These are phyloP conservation scores for Macropis europaea DNA, from an alignment of 2,888 invertebrate species.

Conservation along the genomic window DNA sequence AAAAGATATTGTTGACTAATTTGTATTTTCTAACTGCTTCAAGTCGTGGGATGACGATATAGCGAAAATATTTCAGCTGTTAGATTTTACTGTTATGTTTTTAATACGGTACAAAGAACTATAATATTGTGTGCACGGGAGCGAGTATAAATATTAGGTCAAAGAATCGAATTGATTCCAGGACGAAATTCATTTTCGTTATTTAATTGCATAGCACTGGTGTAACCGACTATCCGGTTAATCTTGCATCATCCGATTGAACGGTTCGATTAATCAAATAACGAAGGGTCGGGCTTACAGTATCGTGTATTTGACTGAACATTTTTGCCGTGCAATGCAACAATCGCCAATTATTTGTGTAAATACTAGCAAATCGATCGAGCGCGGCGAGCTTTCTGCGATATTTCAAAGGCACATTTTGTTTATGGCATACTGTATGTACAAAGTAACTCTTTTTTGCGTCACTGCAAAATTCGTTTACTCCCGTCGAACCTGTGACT, in stretches of 20 bases:
- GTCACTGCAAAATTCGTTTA: no score
- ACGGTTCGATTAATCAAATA: conserved; percentile 61
- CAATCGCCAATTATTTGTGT: conserved; percentile 51
- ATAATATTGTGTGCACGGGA: neutral
- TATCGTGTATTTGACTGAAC: conserved; percentile 58
- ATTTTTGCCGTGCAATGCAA: conserved; percentile 47
- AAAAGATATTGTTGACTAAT: no score
- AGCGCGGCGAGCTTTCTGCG: neutral
- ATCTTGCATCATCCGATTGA: conserved; percentile 60
- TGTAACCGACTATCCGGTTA: conserved; percentile 63
- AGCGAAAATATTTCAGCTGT: no score
- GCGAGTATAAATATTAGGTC: neutral
- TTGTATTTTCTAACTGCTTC: no score
- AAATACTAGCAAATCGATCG: conserved; percentile 49
- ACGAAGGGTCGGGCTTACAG: conserved; percentile 54
- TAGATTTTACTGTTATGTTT: no score
- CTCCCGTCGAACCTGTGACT: neutral
- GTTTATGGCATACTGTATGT: conserved; percentile 8
- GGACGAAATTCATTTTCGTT: conserved; percentile 37
- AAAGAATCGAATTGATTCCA: conserved; percentile 26
- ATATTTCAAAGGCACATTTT: conserved; percentile 36
- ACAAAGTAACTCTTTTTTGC: no score
- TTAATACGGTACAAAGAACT: no score
- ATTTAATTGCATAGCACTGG: conserved; percentile 47
- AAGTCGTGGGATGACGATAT: no score